Percentiles rank a stretch among this genome's conserved stretches.
phyloP scores from a whole-genome alignment of 2,888 invertebrate species.

The Siphonodentalium dalli region DNA sequence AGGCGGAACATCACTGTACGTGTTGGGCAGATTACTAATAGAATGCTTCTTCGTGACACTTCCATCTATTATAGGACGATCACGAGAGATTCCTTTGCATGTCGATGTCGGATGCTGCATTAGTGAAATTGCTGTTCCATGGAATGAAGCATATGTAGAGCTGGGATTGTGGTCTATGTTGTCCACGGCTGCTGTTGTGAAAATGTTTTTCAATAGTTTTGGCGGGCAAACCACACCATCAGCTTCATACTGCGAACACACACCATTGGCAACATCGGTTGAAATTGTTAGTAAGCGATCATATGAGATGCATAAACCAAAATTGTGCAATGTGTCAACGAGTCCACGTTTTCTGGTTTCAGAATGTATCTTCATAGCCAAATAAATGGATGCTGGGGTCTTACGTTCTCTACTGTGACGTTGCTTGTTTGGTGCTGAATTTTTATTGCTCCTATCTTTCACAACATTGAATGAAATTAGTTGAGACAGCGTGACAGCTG shows the following conservation, averaged over 20 bases:
- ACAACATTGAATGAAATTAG: no score
- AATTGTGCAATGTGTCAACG: constrained; percentile 1
- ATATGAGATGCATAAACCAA: constrained; percentile 13
- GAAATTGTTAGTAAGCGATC: constrained; percentile 6
- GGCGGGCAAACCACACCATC: constrained; percentile 16
- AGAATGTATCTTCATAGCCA: constrained; percentile 1
- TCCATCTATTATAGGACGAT: no score
- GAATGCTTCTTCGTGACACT: no score
- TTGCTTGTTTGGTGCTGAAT: neutral
- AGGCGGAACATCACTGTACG: no score
- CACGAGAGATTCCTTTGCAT: constrained; percentile 4
- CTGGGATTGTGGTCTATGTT: constrained; percentile 23
- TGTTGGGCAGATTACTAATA: no score
- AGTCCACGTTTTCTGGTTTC: constrained; percentile 4
- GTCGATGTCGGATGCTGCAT: constrained; percentile 10
- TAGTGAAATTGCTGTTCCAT: constrained; percentile 21
- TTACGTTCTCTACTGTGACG: constrained; percentile 1
- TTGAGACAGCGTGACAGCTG: no score
- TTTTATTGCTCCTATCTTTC: no score
- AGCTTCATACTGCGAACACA: constrained; percentile 4
- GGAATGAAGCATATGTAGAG: constrained; percentile 14
- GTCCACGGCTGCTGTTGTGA: no score
- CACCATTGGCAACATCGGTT: neutral
- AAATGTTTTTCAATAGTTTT: constrained; percentile 1
- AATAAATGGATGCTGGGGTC: constrained; percentile 9